These are phyloP conservation scores for Acanthis flammea DNA, from an alignment of 2,797 vertebrate species.

Conservation along the genomic window DNA sequence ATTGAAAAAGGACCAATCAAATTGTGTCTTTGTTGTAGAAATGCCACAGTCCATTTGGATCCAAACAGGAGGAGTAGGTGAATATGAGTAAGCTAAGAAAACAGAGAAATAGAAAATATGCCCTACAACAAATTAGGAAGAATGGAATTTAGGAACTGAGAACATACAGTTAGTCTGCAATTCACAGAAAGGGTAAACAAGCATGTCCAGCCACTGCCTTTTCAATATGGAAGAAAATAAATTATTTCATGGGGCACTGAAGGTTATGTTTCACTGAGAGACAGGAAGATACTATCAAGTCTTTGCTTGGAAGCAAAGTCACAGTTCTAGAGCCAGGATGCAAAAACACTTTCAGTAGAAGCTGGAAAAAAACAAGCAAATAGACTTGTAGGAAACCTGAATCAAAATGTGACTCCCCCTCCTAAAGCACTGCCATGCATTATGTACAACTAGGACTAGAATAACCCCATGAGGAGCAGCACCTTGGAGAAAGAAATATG, in stretches of 20 bases:
- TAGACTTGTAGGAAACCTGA: not conserved
- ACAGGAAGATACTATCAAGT: not conserved
- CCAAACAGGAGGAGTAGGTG: not conserved
- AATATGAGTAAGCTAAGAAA: not conserved
- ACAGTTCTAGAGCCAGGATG: not conserved
- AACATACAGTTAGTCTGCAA: not conserved
- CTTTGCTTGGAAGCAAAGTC: not conserved
- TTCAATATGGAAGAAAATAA: not conserved
- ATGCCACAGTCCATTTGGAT: not conserved
- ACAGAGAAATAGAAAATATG: not conserved
- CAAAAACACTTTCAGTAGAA: not conserved
- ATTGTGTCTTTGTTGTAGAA: not conserved
- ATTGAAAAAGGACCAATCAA: not conserved
- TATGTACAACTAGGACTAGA: not conserved
- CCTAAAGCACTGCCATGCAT: not conserved
- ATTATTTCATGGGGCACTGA: not conserved
- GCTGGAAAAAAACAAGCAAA: not conserved
- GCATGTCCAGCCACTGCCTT: not conserved
- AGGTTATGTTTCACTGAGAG: not conserved
- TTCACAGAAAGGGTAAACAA: not conserved
- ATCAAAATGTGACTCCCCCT: not conserved
- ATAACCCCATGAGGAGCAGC: not conserved
- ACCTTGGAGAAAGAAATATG: not conserved
- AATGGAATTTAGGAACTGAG: not conserved
- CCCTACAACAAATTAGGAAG: not conserved